phyloP scores from a whole-genome alignment of 92 coral and sea anemone species.

The Blastomussa wellsi region DNA sequence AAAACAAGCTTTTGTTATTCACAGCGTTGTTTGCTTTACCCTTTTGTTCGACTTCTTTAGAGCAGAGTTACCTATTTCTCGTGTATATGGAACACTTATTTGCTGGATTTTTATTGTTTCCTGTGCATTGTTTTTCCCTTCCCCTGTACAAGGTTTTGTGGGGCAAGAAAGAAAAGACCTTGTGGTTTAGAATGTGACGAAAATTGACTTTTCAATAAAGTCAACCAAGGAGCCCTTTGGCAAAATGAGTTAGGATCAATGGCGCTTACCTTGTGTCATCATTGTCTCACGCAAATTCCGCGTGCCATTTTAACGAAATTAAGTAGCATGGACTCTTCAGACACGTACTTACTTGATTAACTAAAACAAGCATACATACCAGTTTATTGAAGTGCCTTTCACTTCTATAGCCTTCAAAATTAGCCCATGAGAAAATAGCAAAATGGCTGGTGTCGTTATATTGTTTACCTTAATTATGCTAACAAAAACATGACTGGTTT shows the following conservation, averaged over 20 bases:
- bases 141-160: slow-evolving; percentile 3
- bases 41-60: neutral
- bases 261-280: neutral
- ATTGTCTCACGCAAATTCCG: slow-evolving; percentile 18
- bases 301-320: neutral
- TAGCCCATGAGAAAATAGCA: neutral
- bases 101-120: slow-evolving; percentile 32
- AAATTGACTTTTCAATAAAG: slow-evolving; percentile 8
- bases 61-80: neutral
- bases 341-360: slow-evolving; percentile 9
- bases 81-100: slow-evolving; percentile 17
- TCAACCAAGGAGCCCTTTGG: slow-evolving; percentile 9
- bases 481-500: neutral
- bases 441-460: neutral
- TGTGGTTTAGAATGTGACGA: neutral
- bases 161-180: neutral
- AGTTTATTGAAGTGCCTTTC: neutral
- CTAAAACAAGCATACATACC: slow-evolving; percentile 3
- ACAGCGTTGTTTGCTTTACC: slow-evolving; percentile 29
- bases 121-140: slow-evolving; percentile 27
- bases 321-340: neutral
- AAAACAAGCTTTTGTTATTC: slow-evolving; percentile 33
- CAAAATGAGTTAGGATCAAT: slow-evolving; percentile 22
- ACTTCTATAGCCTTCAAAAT: neutral
- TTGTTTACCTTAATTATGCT: neutral